Base-by-base conservation (phyloP, 1,140 invertebrate species). In the Lethocerus indicus region DNA sequence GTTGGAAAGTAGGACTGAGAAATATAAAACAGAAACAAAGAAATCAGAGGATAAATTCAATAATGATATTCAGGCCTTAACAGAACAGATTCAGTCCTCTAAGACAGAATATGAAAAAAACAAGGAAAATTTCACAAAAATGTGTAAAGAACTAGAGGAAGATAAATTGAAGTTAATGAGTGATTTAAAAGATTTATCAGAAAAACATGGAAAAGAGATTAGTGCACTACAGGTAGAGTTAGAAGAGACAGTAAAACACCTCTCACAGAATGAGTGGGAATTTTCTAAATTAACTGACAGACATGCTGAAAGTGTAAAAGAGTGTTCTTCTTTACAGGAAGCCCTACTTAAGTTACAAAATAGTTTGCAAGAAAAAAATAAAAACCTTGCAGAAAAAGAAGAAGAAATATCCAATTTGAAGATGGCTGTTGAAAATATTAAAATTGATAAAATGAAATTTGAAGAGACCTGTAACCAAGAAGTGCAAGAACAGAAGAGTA, bases 161-260 rank as follows among this genome's bases (percentile, higher is more conserved):
- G 26, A 53, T 43, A 37, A 49, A 32, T 28, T 52, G 28, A 58
- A 54, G 18, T 48, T 56, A 59, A 61, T 67, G 43, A 64, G 68
- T 2, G 67, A 70, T 61, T 64, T 76, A 20, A 53, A 62, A 45
- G 63, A 68, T 37, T 63, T 71, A 25, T 69, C 65, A 41, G 61
- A 66, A 36, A 14, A 67, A 58, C 65, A 66, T 21, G 61, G 61
- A 47, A 65, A 67, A 53, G 62, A 60, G 42, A 63, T 55, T 47
- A 54, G 60, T 43, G 59, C 60, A 29, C 60, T 64, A 35, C 54
- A 63, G 25, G 44, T 46, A 0, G 56, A 62, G 45, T 57, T 64
- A n/a, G 49, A 58, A 32, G 59, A 57, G 4, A 64, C 63, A 54
- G 53, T 56, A 21, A 61, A 61, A 50, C 54, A 54, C 4, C 61